A percentile compares a stretch with the other conserved stretches of the same genome.
These are phyloP conservation scores for Lophius piscatorius DNA, from an alignment of 2,113 vertebrate genomes.

Conservation along the genomic window DNA sequence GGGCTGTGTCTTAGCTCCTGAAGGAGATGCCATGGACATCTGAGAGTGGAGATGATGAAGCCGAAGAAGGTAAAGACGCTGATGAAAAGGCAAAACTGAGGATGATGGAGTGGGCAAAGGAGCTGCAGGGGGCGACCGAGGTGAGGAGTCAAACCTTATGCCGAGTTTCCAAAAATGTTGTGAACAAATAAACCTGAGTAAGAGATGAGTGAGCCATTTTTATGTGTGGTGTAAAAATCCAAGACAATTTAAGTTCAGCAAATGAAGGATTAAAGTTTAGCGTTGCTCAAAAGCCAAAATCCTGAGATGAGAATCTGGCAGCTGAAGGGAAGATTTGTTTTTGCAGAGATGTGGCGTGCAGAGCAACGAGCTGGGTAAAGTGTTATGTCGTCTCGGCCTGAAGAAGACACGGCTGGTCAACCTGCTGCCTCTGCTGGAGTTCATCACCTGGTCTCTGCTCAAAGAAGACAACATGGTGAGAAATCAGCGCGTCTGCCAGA, in stretches of 20 bases:
- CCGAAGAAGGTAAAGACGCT: slow-evolving; percentile 7
- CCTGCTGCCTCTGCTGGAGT: slow-evolving; percentile 80
- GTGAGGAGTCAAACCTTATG: slow-evolving; percentile 58
- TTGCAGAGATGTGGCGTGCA: slow-evolving; percentile 74
- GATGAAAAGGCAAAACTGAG: slow-evolving; percentile 50
- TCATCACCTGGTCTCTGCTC: slow-evolving; percentile 83
- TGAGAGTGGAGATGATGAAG: slow-evolving; percentile 29
- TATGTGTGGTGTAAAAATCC: too few relatives aligned
- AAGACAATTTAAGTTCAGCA: too few relatives aligned
- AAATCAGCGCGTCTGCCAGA: too few relatives aligned
- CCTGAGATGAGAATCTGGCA: neutral
- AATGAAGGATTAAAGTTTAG: too few relatives aligned
- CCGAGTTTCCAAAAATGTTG: too few relatives aligned
- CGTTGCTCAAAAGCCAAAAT: too few relatives aligned
- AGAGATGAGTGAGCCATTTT: too few relatives aligned
- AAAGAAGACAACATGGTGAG: slow-evolving; percentile 77
- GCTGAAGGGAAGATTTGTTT: neutral
- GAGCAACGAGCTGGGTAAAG: slow-evolving; percentile 66
- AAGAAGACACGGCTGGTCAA: slow-evolving; percentile 72
- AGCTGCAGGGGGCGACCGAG: slow-evolving; percentile 74
- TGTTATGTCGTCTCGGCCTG: slow-evolving; percentile 68
- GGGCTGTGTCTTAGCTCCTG: slow-evolving; percentile 47
- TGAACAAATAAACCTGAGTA: too few relatives aligned
- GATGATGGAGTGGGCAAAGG: slow-evolving; percentile 80
- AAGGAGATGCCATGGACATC: slow-evolving; percentile 37